A percentile compares a stretch with the other conserved stretches of the same genome.
Conservation (phyloP, 2,888 invertebrate species). For the Netelia virgata region DNA sequence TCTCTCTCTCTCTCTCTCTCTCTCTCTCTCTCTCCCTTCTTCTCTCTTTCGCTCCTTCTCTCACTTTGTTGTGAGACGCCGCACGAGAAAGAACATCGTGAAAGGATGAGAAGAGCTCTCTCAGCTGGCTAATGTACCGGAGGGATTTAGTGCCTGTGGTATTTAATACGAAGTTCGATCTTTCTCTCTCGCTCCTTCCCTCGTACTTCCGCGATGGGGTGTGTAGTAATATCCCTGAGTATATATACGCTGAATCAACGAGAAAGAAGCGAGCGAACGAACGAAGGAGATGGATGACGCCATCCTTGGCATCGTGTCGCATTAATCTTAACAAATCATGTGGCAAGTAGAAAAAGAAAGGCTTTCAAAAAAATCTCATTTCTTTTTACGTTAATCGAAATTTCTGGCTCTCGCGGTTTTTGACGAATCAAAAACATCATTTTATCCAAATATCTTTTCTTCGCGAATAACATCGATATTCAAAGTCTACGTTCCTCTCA, state of each 20-base stretch:
- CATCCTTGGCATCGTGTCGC: not conserved
- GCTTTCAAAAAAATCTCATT: not conserved
- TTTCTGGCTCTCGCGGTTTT: too few species aligned
- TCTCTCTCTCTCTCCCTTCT: constrained; percentile 16
- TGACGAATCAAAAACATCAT: not conserved
- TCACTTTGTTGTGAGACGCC: constrained; percentile 23
- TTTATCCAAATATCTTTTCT: not conserved
- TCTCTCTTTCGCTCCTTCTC: not conserved
- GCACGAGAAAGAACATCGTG: constrained; percentile 34
- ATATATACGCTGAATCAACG: constrained; percentile 60
- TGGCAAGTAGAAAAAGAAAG: not conserved
- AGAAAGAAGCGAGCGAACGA: constrained; percentile 18
- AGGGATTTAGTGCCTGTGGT: constrained; percentile 66
- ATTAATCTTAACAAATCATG: not conserved
- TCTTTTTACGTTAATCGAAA: not conserved
- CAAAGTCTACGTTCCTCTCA: not conserved
- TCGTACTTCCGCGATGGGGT: constrained; percentile 5
- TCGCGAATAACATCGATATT: not conserved
- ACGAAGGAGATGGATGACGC: constrained; percentile 5
- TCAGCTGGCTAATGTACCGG: constrained; percentile 64
- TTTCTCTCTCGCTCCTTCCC: constrained; percentile 16
- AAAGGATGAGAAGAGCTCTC: constrained; percentile 41
- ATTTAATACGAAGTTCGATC: constrained; percentile 62
- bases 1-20: not conserved
- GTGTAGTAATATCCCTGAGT: constrained; percentile 52